Evolutionary conservation across 1,140 invertebrate genomes (phyloP).

Genomic region (Eurosta solidaginis): DNA sequence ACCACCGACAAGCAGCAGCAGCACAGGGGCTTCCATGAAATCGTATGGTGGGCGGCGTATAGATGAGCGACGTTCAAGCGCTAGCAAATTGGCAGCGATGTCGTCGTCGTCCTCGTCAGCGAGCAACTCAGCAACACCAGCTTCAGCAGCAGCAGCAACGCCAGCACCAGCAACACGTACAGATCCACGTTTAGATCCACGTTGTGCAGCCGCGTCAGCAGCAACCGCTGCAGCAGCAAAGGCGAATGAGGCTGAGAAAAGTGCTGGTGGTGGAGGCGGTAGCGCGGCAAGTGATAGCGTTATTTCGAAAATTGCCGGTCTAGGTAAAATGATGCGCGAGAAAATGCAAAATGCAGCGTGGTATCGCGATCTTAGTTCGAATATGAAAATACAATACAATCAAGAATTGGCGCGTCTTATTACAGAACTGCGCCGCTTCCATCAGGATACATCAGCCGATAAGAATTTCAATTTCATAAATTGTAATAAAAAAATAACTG

Average conservation of each 20-base stretch:
- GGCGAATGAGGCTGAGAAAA: neutral
- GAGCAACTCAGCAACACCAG: neutral
- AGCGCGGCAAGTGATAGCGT: slow-evolving; percentile 14
- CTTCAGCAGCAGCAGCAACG: neutral
- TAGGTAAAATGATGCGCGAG: neutral
- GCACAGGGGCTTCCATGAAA: neutral
- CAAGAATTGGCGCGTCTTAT: slow-evolving; percentile 67
- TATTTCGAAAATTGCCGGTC: neutral
- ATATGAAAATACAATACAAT: slow-evolving; percentile 71
- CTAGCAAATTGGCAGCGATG: slow-evolving; percentile 39
- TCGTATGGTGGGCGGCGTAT: neutral
- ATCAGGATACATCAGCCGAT: slow-evolving; percentile 61
- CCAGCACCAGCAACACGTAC: neutral
- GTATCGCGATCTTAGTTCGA: slow-evolving; percentile 70
- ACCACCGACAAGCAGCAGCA: neutral
- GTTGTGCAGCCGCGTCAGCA: slow-evolving; percentile 34
- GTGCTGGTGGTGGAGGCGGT: neutral
- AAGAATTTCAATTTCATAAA: slow-evolving; percentile 63
- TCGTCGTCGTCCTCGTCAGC: slow-evolving; percentile 38
- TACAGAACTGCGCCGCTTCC: slow-evolving; percentile 65
- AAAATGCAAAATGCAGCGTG: slow-evolving; percentile 63
- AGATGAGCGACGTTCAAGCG: neutral
- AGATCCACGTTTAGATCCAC: slow-evolving; percentile 31
- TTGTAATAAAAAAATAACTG: slow-evolving; percentile 60
- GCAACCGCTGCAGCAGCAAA: neutral